These are phyloP conservation scores for Megaceryle alcyon DNA, from an alignment of 2,797 vertebrate species.

Conservation along the genomic window DNA sequence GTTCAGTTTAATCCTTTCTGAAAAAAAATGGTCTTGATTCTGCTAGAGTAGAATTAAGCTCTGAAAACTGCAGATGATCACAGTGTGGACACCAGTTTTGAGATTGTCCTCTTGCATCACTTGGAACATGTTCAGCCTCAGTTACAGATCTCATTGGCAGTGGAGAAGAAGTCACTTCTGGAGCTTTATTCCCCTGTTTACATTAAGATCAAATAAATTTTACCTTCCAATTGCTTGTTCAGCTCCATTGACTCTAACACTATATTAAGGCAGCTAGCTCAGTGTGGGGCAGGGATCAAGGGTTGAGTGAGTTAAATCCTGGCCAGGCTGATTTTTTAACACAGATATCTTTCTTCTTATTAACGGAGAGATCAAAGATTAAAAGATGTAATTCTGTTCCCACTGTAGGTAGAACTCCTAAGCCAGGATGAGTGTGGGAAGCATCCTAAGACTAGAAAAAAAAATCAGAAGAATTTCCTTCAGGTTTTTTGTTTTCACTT, in stretches of 20 bases:
- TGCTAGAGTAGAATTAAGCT: neutral
- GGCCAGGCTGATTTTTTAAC: neutral
- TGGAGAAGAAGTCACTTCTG: neutral
- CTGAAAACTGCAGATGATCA: neutral
- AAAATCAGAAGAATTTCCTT: neutral
- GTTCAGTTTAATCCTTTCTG: neutral
- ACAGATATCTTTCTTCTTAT: neutral
- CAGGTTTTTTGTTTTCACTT: neutral
- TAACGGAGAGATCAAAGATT: neutral
- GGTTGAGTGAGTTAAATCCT: neutral
- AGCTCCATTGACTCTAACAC: neutral
- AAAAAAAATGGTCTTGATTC: neutral
- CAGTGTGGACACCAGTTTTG: neutral
- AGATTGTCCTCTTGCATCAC: neutral
- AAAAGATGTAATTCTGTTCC: neutral
- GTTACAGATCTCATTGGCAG: neutral
- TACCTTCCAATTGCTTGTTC: neutral
- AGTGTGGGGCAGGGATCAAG: neutral
- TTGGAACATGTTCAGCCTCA: neutral
- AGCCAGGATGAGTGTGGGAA: neutral
- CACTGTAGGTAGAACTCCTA: neutral
- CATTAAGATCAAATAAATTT: slow-evolving; percentile 4
- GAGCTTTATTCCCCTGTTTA: slow-evolving; percentile 6
- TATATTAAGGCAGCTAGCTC: neutral
- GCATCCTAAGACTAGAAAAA: neutral